Percentiles rank a stretch among this genome's conserved stretches.
These are phyloP conservation scores for Ctenomys sociabilis DNA, from an alignment of 2,113 vertebrate genomes.

Conservation along the genomic window DNA sequence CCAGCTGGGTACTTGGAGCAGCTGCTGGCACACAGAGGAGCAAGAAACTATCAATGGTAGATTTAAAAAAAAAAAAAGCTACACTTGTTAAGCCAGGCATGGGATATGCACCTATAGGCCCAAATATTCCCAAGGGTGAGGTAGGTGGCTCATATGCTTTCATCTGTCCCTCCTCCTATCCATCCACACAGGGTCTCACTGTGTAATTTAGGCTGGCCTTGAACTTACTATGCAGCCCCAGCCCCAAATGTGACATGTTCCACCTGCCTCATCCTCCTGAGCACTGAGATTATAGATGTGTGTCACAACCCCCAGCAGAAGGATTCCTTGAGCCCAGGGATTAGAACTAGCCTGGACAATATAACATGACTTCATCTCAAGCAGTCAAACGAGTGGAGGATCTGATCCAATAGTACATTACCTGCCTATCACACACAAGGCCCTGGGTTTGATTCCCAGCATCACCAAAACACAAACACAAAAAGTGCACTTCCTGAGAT, in stretches of 20 bases:
- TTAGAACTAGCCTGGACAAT: neutral
- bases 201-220: neutral
- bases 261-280: neutral
- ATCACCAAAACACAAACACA: neutral
- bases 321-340: neutral
- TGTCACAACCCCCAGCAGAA: neutral
- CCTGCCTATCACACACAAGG: neutral
- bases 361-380: neutral
- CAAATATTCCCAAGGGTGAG: neutral
- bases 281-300: neutral
- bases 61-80: neutral
- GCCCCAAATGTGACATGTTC: neutral
- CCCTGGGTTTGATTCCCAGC: neutral
- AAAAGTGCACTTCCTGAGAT: neutral
- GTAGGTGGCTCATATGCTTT: neutral
- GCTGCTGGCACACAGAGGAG: neutral
- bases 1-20: neutral
- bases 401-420: neutral
- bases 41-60: neutral
- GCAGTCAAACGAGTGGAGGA: neutral
- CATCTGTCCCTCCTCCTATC: no score
- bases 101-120: neutral
- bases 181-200: neutral
- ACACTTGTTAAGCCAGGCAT: neutral
- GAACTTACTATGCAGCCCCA: neutral